A percentile compares a stretch with the other conserved stretches of the same genome.
These are phyloP conservation scores for Drosophila paulistorum DNA, from an alignment of 1,140 invertebrate genomes.

Conservation along the genomic window DNA sequence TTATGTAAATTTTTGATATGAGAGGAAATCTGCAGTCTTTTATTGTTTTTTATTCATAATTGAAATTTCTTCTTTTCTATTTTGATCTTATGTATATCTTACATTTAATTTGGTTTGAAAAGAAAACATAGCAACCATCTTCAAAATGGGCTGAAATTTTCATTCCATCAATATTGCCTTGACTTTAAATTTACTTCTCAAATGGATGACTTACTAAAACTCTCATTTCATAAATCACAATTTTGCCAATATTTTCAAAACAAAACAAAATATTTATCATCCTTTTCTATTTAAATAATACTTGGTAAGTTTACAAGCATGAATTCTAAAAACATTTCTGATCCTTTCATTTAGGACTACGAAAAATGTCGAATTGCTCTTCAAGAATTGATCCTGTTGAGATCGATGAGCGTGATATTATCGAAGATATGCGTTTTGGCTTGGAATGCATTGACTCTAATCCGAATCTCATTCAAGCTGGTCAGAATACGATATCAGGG, in stretches of 20 bases:
- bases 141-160: not conserved
- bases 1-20: too few relatives aligned
- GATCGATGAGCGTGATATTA: not conserved
- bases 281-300: not conserved
- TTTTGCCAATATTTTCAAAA: not conserved
- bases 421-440: not conserved
- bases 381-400: not conserved
- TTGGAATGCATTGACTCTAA: not conserved
- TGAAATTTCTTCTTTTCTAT: too few relatives aligned
- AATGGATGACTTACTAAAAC: not conserved
- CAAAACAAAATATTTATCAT: not conserved
- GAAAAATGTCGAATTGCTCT: not conserved
- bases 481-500: not conserved
- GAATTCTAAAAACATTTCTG: not conserved
- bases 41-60: too few relatives aligned
- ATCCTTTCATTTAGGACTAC: not conserved
- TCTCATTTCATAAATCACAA: not conserved
- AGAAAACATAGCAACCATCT: too few relatives aligned
- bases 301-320: not conserved
- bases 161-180: not conserved
- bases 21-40: too few relatives aligned
- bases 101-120: too few relatives aligned
- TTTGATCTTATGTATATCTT: too few relatives aligned
- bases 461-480: not conserved
- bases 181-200: not conserved